Evolutionary conservation across 2,113 vertebrate species (phyloP), one percentile per base, ranked within the genome.

Genomic region (Alectura lathami): DNA sequence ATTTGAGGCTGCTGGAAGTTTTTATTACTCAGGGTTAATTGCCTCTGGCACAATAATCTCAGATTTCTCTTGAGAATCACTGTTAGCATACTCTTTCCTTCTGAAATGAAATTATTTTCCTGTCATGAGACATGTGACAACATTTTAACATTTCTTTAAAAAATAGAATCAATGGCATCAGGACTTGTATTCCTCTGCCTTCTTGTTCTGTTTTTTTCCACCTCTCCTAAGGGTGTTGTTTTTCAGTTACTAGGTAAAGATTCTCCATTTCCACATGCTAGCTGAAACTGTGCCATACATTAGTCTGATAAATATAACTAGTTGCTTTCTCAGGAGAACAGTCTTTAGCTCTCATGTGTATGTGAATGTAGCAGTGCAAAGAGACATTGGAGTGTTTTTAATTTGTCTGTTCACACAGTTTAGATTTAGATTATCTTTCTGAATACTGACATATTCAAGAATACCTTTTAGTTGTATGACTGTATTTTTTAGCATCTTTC

Each of bases 11-110:
- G 82, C 92, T 96, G 56, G 92, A 96, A 93, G 90, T 96, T 97
- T 86, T 88, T 95, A 83, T 96, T 97, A 94, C 92, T 95, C 67
- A 83, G 90, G 81, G 90, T 96, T 97, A 97, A 97, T 96, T 97
- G 94, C 93, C 80, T 97, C 81, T 96, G 93, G 94, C 91, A 95
- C 84, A 86, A 78, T 64, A 79, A 96, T 95, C 90, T 91, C 88
- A 87, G 80, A 92, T 96, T 97, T 96, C 81, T 94, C 78, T 64
- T 53, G 91, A 95, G 88, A 60, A 89, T 91, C 90, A 81, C 90
- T 88, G 69, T 94, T 93, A 97, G 62, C 62, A 60, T 30, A 81
- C 17, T 88, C 86, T 77, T 96, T 88, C 48, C 62, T 91, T 96
- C 90, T 85, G 94, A 94, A 96, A 94, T 94, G 83, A 95, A 96